Percentiles rank a stretch among this genome's conserved stretches.
Conservation (phyloP, 2,888 invertebrate species). For the Stenchaetothrips biformis region DNA sequence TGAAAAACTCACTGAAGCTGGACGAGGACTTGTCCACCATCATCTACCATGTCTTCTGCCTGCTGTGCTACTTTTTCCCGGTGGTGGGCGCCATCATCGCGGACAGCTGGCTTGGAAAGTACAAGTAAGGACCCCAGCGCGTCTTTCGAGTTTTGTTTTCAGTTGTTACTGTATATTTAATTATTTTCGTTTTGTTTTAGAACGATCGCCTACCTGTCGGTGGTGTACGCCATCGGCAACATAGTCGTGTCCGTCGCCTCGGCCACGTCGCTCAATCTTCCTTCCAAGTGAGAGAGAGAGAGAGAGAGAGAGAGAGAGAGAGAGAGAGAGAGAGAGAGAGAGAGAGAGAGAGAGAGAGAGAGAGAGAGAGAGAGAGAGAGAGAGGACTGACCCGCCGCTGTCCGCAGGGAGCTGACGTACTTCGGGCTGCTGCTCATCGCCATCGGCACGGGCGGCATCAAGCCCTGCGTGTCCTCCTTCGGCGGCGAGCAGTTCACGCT, state of each 20-base stretch:
- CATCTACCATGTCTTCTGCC: slow-evolving; percentile 82
- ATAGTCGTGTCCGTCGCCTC: slow-evolving; percentile 38
- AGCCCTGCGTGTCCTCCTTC: slow-evolving; percentile 76
- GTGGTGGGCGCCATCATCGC: slow-evolving; percentile 88
- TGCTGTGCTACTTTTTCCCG: slow-evolving; percentile 86
- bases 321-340: too few species aligned
- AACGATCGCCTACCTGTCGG: background rate
- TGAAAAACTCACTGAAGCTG: slow-evolving; percentile 71
- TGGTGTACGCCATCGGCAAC: slow-evolving; percentile 39
- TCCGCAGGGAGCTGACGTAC: slow-evolving; percentile 53
- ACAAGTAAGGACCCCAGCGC: slow-evolving; percentile 50
- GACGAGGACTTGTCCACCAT: slow-evolving; percentile 71
- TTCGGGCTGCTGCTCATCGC: slow-evolving; percentile 65
- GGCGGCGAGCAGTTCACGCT: slow-evolving; percentile 73
- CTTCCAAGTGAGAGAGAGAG: too few species aligned
- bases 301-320: too few species aligned
- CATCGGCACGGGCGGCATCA: slow-evolving; percentile 75
- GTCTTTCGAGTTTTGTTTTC: background rate
- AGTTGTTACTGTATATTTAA: background rate
- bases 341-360: too few species aligned
- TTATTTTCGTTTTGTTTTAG: background rate
- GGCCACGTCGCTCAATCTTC: slow-evolving; percentile 32
- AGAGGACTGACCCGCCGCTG: background rate
- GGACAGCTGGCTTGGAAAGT: slow-evolving; percentile 88
- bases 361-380: too few species aligned